Evolutionary conservation across 2,113 vertebrate genomes (phyloP).

Genomic region (Callionymus lyra): DNA sequence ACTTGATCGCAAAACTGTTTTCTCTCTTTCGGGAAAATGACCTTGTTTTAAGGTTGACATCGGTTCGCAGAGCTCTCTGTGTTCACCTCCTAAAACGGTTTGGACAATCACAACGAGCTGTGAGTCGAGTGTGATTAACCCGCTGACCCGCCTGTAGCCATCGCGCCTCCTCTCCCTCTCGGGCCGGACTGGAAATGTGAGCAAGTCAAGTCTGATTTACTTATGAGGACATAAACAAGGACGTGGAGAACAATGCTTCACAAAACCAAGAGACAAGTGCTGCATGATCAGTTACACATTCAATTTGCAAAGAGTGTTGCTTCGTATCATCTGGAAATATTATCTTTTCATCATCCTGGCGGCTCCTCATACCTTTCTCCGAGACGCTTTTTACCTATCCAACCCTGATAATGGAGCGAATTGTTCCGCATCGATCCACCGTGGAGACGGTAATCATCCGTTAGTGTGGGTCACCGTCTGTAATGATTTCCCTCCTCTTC

Average conservation of each 20-base stretch:
- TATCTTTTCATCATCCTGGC: neutral
- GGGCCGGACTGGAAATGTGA: constrained; percentile 17
- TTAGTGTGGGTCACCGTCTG: constrained; percentile 54
- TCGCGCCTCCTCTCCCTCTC: constrained; percentile 24
- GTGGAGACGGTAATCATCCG: constrained; percentile 33
- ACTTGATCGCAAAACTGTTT: too few relatives aligned
- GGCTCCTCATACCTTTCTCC: constrained; percentile 9
- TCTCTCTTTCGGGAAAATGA: too few relatives aligned
- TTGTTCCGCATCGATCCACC: constrained; percentile 36
- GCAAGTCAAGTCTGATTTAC: constrained; percentile 25
- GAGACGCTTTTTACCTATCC: constrained; percentile 10
- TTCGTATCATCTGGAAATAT: too few relatives aligned
- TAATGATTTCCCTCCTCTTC: constrained; percentile 34
- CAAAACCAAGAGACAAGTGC: too few relatives aligned
- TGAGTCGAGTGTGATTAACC: constrained; percentile 61
- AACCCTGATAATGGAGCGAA: constrained; percentile 28
- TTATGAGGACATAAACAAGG: constrained; percentile 25
- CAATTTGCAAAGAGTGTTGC: too few relatives aligned
- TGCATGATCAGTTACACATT: too few relatives aligned
- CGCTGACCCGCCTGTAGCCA: constrained; percentile 44
- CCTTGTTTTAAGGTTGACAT: too few relatives aligned
- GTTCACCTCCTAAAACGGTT: constrained; percentile 48
- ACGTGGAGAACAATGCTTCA: neutral
- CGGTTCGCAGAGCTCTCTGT: constrained; percentile 40
- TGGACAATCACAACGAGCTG: constrained; percentile 56